Evolutionary conservation across 2,888 invertebrate species (phyloP).

Genomic region (Plagodis pulveraria): DNA sequence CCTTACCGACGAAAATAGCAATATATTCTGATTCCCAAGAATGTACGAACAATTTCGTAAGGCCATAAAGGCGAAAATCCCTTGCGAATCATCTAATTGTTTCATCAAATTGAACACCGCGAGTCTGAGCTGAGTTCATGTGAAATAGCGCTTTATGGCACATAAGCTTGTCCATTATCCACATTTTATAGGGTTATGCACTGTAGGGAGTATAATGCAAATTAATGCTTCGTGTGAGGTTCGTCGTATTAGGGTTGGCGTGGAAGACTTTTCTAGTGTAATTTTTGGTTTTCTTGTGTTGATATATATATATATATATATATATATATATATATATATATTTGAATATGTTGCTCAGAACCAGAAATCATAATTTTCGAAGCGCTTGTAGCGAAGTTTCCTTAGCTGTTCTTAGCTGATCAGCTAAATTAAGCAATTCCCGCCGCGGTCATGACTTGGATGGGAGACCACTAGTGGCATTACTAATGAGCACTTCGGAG

Average conservation of each 20-base stretch:
- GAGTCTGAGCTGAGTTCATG: conserved; percentile 55
- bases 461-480: no score
- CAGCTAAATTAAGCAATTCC: no score
- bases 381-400: no score
- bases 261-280: conserved; percentile 1
- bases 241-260: conserved; percentile 58
- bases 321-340: no score
- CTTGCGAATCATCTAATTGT: conserved; percentile 57
- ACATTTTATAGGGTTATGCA: conserved; percentile 79
- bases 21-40: conserved; percentile 26
- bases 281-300: no score
- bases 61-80: conserved; percentile 51
- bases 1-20: conserved; percentile 12
- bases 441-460: no score
- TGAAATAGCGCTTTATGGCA: conserved; percentile 67
- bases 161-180: conserved; percentile 73
- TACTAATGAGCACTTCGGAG: no score
- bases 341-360: no score
- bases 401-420: no score
- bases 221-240: conserved; percentile 73
- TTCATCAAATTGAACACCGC: conserved; percentile 62
- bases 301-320: no score
- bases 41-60: conserved; percentile 25
- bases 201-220: conserved; percentile 72
- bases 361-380: no score